Evolutionary conservation across 1,140 invertebrate species (phyloP), one percentile per base, ranked within the genome.

Genomic region (Popillia japonica): DNA sequence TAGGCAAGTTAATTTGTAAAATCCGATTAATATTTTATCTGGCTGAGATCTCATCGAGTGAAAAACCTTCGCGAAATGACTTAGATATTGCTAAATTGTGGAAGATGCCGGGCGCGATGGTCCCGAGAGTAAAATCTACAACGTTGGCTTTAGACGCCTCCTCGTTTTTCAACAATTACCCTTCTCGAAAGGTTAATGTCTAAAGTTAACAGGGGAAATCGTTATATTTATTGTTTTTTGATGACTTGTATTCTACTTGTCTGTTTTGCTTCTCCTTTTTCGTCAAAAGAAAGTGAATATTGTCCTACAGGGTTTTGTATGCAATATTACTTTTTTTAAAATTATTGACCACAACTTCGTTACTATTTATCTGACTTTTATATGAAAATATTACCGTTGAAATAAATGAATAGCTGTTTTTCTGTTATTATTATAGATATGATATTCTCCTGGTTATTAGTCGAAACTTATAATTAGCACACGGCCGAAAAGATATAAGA

Each of bases 161-260:
- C 22, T 68, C 61, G 61, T 68, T 68, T 68, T 68, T 68, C 61
- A 68, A 68, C 61, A 68, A 68, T 68, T 68, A 68, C 61, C 61
- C 61, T 68, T 68, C 61, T 27, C 61, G 61, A 68, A 68, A 68
- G 61, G 61, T 68, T 68, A 68, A 68, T 68, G 61, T 68, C 61
- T 68, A 68, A 68, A 68, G 61, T 68, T 68, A 68, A 68, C 61
- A 17, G 17, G 48, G 48, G 48, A 55, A 55, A 55, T 55, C 48
- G 61, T 68, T 68, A 68, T 68, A 68, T 68, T 68, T 68, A 68
- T 68, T 68, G 61, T 68, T 68, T 27, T 68, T 68, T 68, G 61
- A 68, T 23, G 22, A 11, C 23, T 34, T 34, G 20, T 9, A 68
- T 22, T 27, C 61, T 22, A 34, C 22, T 68, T 34, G 61, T 3